Conservation (phyloP, 2,113 vertebrate species). For the Charina bottae region DNA sequence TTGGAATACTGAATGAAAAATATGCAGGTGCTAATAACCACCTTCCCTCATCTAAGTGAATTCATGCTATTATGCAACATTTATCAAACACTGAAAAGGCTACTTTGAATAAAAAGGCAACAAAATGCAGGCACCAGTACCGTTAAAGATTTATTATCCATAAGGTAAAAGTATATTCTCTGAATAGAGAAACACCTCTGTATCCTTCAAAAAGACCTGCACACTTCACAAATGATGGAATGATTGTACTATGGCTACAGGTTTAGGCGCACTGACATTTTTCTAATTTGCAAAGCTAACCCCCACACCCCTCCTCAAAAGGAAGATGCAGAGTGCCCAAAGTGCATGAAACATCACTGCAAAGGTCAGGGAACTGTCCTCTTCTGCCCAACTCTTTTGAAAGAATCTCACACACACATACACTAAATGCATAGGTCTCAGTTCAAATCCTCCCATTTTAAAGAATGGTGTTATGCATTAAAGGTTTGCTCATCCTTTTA, state of each 20-base stretch:
- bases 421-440: conserved; percentile 38
- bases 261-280: not conserved
- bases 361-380: conserved; percentile 54
- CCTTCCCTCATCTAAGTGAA: not conserved
- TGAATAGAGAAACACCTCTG: not conserved
- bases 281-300: conserved; percentile 30
- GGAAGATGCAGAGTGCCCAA: conserved; percentile 14
- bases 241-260: conserved; percentile 34
- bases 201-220: conserved; percentile 13
- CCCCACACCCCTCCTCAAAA: conserved; percentile 29
- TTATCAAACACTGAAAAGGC: not conserved
- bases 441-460: conserved; percentile 36
- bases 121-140: conserved; percentile 33
- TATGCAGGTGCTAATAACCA: not conserved
- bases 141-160: conserved; percentile 70
- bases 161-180: conserved; percentile 35
- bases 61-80: not conserved
- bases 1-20: not conserved
- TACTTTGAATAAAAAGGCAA: conserved; percentile 49
- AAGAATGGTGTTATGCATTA: conserved; percentile 50
- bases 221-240: conserved; percentile 37
- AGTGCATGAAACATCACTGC: conserved; percentile 50
- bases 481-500: conserved; percentile 56
- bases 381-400: conserved; percentile 41
- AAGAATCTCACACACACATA: conserved; percentile 42